Evolutionary conservation across 2,113 vertebrate species (phyloP).

Genomic region (Gallinago media): DNA sequence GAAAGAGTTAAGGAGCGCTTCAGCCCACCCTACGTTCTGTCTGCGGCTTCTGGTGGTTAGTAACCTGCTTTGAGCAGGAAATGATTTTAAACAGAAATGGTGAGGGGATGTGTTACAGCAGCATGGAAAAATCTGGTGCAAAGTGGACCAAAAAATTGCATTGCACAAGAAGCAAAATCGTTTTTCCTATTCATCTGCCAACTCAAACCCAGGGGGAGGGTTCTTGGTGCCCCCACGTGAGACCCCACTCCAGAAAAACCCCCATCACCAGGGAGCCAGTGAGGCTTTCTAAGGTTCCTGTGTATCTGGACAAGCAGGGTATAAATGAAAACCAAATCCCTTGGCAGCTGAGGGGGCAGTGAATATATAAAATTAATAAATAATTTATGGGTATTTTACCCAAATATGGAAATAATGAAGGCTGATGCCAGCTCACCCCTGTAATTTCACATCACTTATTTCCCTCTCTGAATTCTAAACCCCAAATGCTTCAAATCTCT

Average conservation of each 20-base stretch:
- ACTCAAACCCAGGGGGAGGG: not conserved
- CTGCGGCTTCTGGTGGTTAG: not conserved
- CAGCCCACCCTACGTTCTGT: not conserved
- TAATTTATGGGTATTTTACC: not conserved
- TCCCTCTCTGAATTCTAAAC: not conserved
- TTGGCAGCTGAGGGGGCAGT: not conserved
- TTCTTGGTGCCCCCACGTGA: fast-evolving
- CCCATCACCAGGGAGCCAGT: not conserved
- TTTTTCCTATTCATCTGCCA: not conserved
- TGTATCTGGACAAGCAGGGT: not conserved
- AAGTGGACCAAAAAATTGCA: not conserved
- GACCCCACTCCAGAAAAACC: fast-evolving
- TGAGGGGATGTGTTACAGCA: not conserved
- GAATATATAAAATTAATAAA: not conserved
- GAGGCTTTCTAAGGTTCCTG: not conserved
- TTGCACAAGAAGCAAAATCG: fast-evolving
- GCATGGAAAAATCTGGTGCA: not conserved
- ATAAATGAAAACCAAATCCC: not conserved
- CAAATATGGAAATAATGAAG: not conserved
- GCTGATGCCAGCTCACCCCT: not conserved
- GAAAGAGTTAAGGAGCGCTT: not conserved
- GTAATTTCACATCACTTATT: not conserved
- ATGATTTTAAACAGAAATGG: not conserved
- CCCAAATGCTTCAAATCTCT: not conserved
- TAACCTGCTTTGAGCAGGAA: not conserved